Conservation (phyloP, 2,113 vertebrate species). For the Hystrix brachyura region DNA sequence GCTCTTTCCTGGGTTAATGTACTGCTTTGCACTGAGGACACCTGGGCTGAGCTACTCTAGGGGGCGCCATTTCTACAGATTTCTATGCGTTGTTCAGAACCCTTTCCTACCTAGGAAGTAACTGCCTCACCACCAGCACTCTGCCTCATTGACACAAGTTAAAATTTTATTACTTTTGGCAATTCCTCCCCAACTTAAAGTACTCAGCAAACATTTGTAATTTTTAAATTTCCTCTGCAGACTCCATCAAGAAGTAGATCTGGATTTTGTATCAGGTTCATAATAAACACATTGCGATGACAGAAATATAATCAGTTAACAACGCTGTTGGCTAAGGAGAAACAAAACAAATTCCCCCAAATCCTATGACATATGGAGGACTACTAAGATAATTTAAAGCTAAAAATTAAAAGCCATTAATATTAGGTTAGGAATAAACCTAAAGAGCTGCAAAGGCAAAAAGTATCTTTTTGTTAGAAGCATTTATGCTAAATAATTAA, state of each 20-base stretch:
- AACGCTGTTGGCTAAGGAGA: not conserved
- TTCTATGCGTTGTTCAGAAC: not conserved
- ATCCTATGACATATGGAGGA: not conserved
- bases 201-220: not conserved
- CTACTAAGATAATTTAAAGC: constrained; percentile 1
- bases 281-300: not conserved
- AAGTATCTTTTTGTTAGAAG: constrained; percentile 17
- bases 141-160: not conserved
- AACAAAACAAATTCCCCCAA: not conserved
- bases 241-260: not conserved
- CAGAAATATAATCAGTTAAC: not conserved
- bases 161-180: not conserved
- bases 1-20: not conserved
- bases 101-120: not conserved
- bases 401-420: not conserved
- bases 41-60: not conserved
- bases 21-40: not conserved
- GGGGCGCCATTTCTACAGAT: not conserved
- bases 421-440: not conserved
- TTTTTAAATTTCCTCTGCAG: not conserved
- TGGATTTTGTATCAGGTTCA: constrained; percentile 35
- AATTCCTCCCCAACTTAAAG: not conserved
- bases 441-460: constrained; percentile 48
- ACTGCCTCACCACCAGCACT: not conserved
- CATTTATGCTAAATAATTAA: constrained; percentile 75